Percentiles rank a stretch among this genome's conserved stretches.
Evolutionary conservation across 1,140 invertebrate genomes (phyloP).

Genomic region (Atta colombica): DNA sequence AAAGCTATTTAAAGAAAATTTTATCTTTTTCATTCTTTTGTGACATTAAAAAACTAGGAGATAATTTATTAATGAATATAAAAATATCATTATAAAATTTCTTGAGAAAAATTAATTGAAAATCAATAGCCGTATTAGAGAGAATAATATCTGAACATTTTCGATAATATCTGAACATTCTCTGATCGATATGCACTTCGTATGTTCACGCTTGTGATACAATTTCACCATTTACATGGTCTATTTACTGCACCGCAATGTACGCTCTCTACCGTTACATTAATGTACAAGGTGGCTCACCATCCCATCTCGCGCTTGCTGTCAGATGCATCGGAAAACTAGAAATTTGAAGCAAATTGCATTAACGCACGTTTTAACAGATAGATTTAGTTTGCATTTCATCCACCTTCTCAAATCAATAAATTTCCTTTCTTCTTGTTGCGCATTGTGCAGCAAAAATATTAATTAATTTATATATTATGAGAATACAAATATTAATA

Average conservation of each 20-base stretch:
- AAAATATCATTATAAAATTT: not conserved
- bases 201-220: conserved; percentile 42
- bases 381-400: not conserved
- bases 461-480: too few relatives aligned
- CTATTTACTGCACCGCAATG: conserved; percentile 47
- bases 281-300: conserved; percentile 49
- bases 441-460: not conserved
- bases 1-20: not conserved
- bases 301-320: conserved; percentile 39
- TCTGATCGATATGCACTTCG: conserved; percentile 24
- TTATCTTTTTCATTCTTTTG: not conserved
- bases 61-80: not conserved
- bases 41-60: not conserved
- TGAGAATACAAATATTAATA: not conserved
- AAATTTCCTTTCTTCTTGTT: not conserved
- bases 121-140: conserved; percentile 7
- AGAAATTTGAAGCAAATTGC: conserved; percentile 51
- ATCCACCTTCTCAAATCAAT: not conserved
- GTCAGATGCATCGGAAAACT: conserved; percentile 51
- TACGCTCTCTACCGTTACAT: conserved; percentile 49
- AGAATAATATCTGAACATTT: conserved; percentile 19
- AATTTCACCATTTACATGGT: conserved; percentile 61
- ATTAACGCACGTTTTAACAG: conserved; percentile 46
- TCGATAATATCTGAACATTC: not conserved
- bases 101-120: conserved; percentile 1